Base-by-base conservation (phyloP, 2,113 vertebrate species). In the Collichthys lucidus region DNA sequence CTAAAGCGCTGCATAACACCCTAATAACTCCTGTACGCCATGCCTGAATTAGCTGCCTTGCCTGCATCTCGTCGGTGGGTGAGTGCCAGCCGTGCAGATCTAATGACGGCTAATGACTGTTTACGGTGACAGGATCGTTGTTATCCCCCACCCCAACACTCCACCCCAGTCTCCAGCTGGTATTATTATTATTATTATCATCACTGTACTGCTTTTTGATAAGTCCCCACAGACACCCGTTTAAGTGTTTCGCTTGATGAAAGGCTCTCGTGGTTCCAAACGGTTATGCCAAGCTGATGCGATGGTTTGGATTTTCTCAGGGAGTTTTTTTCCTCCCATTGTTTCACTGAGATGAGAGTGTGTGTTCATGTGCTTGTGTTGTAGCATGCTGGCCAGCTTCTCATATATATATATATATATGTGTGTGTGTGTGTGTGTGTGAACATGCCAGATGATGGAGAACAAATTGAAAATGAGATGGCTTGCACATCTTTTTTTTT, bases 401-500 rank as follows among this genome's bases (percentile, higher is more conserved):
- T 86, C 40, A 3, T 26, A 1, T 64, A 46, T 83, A n/a, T 72
- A 24, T 62, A 55, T 65, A n/a, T 47, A 26, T n/a, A n/a, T n/a
- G n/a, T n/a, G 56, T 79, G 16, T 55, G 77, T 62, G 61, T 74
- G 31, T 68, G 70, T 68, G 7, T 79, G 71, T 64, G 77, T 77
- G 83, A 87, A 74, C 77, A 88, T 5, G 50, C 74, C 84, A 87
- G 86, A 92, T 94, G 92, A 93, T 92, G 81, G 88, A 81, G 86
- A 92, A 88, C 90, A 92, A 91, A 92, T 91, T 92, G 91, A 93
- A 92, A 94, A 94, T 91, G 87, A 94, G 91, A 93, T 91, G 84
- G 83, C 79, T 91, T 84, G 78, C 85, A 85, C 79, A 68, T 88
- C 69, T 84, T 29, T 52, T 49, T 81, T 44, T 53, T 40, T 42